Evolutionary conservation across 2,797 vertebrate genomes (phyloP), one percentile per base, ranked within the genome.

Genomic region (Atherinosoma microstoma): DNA sequence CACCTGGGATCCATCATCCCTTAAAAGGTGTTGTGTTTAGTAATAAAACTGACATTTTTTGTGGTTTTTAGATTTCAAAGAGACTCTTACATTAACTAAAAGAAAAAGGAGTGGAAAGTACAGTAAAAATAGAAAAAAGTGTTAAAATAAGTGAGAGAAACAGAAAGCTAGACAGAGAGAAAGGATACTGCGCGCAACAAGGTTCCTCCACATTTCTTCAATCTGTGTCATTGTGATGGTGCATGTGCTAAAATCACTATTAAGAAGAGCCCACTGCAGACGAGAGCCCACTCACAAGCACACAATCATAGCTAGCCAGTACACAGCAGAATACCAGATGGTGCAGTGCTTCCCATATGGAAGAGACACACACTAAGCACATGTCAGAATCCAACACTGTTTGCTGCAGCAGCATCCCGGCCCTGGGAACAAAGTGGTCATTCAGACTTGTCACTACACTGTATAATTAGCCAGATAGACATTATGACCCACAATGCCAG

Each of bases 401-500:
- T 92, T 91, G 90, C 89, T 87, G 73, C 91, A 84, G 91, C 91
- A 89, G 87, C 87, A 92, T 90, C 89, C 75, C 74, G 35, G 86
- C 78, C 73, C 75, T 70, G 75, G 83, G 88, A 92, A 96, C 96
- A 96, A 94, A 96, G 94, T 95, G 93, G 96, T 95, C 97, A 93
- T 94, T 94, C 96, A 98, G 91, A 92, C 90, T 94, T 96, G 96
- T 97, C 96, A 96, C 91, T 93, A 91, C 91, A 91, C 90, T 93
- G 92, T 91, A 95, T 96, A 96, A 96, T 96, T 96, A 96, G 93
- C 94, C 96, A 96, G 95, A 95, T 94, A 91, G 89, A 92, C 90
- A 93, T 87, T 95, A 94, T 92, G 93, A 94, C 94, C 95, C 96
- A 97, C 96, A 97, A 96, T 97, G 96, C 95, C 94, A 96, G 94